These are phyloP conservation scores for Lycophotia porphyrea DNA, from an alignment of 2,888 invertebrate genomes.

Conservation along the genomic window DNA sequence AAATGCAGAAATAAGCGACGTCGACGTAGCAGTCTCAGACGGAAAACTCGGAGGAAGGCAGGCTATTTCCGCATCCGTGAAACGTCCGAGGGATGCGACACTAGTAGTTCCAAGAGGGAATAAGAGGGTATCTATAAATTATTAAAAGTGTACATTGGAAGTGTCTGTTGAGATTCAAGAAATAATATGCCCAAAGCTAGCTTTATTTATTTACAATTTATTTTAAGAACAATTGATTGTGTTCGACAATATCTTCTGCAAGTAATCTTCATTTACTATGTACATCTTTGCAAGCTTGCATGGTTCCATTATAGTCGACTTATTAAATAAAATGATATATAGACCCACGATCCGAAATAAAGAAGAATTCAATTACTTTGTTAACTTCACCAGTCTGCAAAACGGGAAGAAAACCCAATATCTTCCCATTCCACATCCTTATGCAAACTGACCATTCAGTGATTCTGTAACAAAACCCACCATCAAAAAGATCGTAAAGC, in stretches of 20 bases:
- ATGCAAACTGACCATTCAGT: constrained; percentile 21
- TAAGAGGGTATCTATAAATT: constrained; percentile 9
- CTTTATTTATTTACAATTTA: not conserved
- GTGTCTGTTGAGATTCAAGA: not conserved
- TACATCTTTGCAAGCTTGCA: not conserved
- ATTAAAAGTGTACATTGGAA: constrained; percentile 11
- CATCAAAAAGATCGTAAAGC: constrained; percentile 50
- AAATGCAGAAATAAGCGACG: constrained; percentile 32
- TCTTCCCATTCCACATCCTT: not conserved
- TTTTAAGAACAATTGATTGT: not conserved
- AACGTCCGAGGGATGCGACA: constrained; percentile 12
- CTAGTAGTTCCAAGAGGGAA: constrained; percentile 9
- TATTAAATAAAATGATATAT: not conserved
- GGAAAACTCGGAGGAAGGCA: constrained; percentile 46
- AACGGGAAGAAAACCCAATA: not conserved
- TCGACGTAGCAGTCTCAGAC: constrained; percentile 9
- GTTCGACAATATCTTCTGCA: not conserved
- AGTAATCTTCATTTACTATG: not conserved
- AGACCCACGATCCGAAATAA: not conserved
- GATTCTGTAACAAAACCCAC: constrained; percentile 38
- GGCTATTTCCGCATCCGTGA: constrained; percentile 52
- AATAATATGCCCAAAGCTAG: not conserved
- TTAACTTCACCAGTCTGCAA: not conserved
- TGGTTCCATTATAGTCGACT: not conserved
- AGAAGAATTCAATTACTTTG: not conserved